Conservation (phyloP, 2,888 invertebrate species). For the Pinctada fucata region DNA sequence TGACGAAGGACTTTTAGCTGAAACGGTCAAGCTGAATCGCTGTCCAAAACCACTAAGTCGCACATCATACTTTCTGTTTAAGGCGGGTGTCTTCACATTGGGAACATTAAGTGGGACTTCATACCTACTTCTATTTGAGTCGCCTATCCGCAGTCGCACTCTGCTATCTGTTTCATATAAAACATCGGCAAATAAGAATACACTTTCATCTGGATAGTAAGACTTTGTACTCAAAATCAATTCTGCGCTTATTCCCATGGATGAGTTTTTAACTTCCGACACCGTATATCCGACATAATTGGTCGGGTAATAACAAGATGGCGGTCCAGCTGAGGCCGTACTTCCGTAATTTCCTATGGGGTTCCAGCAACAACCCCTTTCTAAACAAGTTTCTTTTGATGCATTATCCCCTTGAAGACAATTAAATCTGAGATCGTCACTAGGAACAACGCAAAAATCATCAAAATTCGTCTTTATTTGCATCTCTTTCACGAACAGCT, state of each 20-base stretch:
- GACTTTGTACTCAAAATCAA: slow-evolving; percentile 44
- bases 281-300: slow-evolving; percentile 54
- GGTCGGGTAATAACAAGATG: slow-evolving; percentile 58
- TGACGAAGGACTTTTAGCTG: slow-evolving; percentile 34
- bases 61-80: slow-evolving; percentile 55
- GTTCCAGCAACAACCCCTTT: no score
- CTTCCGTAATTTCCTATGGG: no score
- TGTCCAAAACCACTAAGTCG: slow-evolving; percentile 51
- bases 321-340: slow-evolving; percentile 41
- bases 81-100: slow-evolving; percentile 39
- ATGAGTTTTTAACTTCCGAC: slow-evolving; percentile 30
- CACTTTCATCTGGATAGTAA: slow-evolving; percentile 55
- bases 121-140: slow-evolving; percentile 62
- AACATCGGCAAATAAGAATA: slow-evolving; percentile 52
- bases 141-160: slow-evolving; percentile 58
- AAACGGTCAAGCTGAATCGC: slow-evolving; percentile 57
- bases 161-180: slow-evolving; percentile 53
- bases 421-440: no score
- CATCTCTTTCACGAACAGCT: no score
- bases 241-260: slow-evolving; percentile 41
- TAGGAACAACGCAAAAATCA: no score
- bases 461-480: no score
- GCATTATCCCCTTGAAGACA: no score
- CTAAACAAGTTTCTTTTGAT: no score
- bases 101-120: slow-evolving; percentile 71